These are phyloP conservation scores for Thunnus albacares DNA, from an alignment of 2,797 vertebrate genomes.

Conservation along the genomic window DNA sequence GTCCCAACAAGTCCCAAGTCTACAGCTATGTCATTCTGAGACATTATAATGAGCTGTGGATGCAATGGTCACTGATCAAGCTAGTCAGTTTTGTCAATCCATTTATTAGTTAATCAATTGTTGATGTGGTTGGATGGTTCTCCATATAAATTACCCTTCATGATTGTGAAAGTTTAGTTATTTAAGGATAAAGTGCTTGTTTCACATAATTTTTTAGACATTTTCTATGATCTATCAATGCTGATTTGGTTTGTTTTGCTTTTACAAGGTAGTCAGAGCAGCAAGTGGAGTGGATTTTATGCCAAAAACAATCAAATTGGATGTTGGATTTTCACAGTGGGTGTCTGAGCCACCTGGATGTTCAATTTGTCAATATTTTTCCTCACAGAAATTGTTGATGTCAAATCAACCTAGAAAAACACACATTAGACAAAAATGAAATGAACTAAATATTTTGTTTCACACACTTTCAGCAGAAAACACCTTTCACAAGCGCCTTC, in stretches of 20 bases:
- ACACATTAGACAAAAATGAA: neutral
- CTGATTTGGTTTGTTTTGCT: slow-evolving; percentile 31
- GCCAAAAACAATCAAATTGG: slow-evolving; percentile 39
- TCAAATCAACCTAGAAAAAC: slow-evolving; percentile 24
- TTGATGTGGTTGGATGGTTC: neutral
- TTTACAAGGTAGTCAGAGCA: slow-evolving; percentile 21
- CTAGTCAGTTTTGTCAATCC: neutral
- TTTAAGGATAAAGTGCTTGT: neutral
- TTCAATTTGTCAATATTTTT: slow-evolving; percentile 47
- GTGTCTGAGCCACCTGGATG: slow-evolving; percentile 49
- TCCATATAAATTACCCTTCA: neutral
- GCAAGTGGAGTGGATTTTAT: slow-evolving; percentile 27
- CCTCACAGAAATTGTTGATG: slow-evolving; percentile 39
- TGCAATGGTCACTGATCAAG: too few relatives aligned
- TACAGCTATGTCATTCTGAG: too few relatives aligned
- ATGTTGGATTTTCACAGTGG: slow-evolving; percentile 42
- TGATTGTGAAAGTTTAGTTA: neutral
- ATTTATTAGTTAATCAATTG: too few relatives aligned
- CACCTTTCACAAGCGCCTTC: neutral
- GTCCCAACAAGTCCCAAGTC: too few relatives aligned
- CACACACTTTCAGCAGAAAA: slow-evolving; percentile 1
- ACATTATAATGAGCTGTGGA: too few relatives aligned
- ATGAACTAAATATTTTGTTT: slow-evolving; percentile 20
- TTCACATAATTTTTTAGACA: slow-evolving; percentile 15
- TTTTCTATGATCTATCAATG: slow-evolving; percentile 5